Base-by-base conservation (phyloP, 2,797 vertebrate genomes). In the Zalophus californianus region DNA sequence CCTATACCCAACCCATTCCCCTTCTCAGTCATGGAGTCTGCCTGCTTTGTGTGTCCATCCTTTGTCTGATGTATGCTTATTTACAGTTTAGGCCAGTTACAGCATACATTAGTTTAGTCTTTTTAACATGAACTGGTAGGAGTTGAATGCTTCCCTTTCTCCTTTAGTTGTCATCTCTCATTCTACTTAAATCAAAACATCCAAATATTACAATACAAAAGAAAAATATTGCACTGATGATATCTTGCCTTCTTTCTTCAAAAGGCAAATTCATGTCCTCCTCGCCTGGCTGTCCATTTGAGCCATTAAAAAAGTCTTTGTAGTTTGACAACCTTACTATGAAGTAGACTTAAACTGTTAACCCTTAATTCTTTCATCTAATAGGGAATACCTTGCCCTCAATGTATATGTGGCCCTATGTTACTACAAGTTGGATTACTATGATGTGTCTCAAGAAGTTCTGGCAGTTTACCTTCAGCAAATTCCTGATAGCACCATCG, bases 361-460 rank as follows among this genome's bases (percentile, higher is more conserved):
- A 96, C 97, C 29, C 79, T 97, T 58, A 93, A 68, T 90, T 97
- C 82, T 97, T 95, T 85, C 25, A 11, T 93, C 93, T 79, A 97
- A 66, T 97, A 99, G 99, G 98, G 99, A 99, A 32, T 99, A 99
- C 97, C 98, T 99, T 97, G 99, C 99, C 80, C 98, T 99, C 98
- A 99, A 99, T 94, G 99, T 99, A 0, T 99, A 99, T 12, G 99
- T 99, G 96, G 99, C 99, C 92, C 98, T 99, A 64, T 99, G 99
- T 98, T 99, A 99, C 98, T 99, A 99, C 98, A 99, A 99, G 94
- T 97, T 99, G 98, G 99, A 99, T 98, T 99, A 99, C 98, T 99
- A 99, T 54, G 99, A 99, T 83, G 99, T 99, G 50, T 99, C 99
- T 73, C 99, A 99, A 98, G 99, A 99, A 98, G 99, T 99, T 58